A percentile compares a stretch with the other conserved stretches of the same genome.
Conservation (phyloP, 2,113 vertebrate species). For the Thomomys bottae region DNA sequence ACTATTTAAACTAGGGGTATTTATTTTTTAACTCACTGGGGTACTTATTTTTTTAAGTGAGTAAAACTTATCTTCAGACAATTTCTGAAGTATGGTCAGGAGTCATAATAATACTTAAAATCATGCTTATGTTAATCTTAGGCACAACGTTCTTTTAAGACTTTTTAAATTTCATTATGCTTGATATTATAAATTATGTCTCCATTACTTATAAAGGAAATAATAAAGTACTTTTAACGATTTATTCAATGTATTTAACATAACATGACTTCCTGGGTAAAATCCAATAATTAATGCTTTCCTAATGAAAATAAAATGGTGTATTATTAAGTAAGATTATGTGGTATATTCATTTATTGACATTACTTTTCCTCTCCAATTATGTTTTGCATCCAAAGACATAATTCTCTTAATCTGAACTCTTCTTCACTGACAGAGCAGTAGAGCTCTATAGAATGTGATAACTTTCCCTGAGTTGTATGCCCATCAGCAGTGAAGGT, state of each 20-base stretch:
- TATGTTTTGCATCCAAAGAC: constrained; percentile 33
- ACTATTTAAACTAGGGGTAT: too few species aligned
- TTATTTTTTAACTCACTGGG: not conserved
- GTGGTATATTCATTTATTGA: constrained; percentile 52
- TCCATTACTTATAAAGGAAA: constrained; percentile 61
- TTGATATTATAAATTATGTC: constrained; percentile 62
- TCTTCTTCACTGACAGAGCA: constrained; percentile 35
- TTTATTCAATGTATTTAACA: constrained; percentile 66
- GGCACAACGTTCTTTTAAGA: constrained; percentile 18
- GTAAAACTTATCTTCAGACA: not conserved
- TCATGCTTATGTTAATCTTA: constrained; percentile 39
- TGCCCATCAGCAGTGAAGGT: constrained; percentile 3
- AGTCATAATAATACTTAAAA: constrained; percentile 36
- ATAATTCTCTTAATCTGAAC: constrained; percentile 45
- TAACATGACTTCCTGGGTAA: constrained; percentile 50
- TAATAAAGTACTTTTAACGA: constrained; percentile 37
- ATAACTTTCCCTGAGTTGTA: constrained; percentile 34
- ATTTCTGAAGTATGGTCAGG: not conserved
- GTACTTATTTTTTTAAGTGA: constrained; percentile 18
- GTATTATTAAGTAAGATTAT: constrained; percentile 34
- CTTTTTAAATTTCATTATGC: constrained; percentile 68
- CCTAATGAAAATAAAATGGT: constrained; percentile 63
- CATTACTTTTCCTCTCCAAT: constrained; percentile 16
- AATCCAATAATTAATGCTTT: constrained; percentile 65
- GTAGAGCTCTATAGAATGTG: not conserved